A percentile compares a stretch with the other conserved stretches of the same genome.
Evolutionary conservation across 2,888 invertebrate species (phyloP).

Genomic region (Zygaena filipendulae): DNA sequence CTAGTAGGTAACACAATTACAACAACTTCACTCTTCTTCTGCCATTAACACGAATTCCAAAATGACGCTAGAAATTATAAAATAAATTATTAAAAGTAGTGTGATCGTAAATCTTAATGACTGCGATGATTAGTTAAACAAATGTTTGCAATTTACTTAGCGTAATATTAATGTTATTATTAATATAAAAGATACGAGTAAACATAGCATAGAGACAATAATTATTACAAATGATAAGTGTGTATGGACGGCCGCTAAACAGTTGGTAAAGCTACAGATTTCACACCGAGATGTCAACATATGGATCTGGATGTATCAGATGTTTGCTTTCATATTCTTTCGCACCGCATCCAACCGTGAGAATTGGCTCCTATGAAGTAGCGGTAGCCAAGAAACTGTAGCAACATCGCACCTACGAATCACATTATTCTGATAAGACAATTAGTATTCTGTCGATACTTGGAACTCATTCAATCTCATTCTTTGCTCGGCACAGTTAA

Average conservation of each 20-base stretch:
- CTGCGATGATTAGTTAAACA: too few species aligned
- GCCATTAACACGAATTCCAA: too few species aligned
- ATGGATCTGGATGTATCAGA: conserved; percentile 66
- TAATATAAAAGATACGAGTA: conserved; percentile 47
- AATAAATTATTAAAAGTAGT: too few species aligned
- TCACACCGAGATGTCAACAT: conserved; percentile 66
- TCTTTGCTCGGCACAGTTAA: conserved; percentile 36
- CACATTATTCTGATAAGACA: conserved; percentile 38
- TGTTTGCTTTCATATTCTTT: conserved; percentile 64
- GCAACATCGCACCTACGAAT: conserved; percentile 43
- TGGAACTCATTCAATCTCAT: too few species aligned
- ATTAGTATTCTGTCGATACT: conserved; percentile 46
- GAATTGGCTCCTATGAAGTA: conserved; percentile 49
- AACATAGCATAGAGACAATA: conserved; percentile 65
- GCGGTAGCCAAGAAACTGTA: conserved; percentile 54
- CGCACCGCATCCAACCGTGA: conserved; percentile 60
- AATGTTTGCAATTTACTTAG: too few species aligned
- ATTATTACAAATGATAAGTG: conserved; percentile 68
- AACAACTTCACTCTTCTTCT: too few species aligned
- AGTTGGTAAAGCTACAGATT: conserved; percentile 67
- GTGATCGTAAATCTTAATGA: too few species aligned
- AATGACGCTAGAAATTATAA: too few species aligned
- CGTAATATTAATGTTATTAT: too few species aligned
- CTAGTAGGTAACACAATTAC: too few species aligned
- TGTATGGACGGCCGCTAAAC: conserved; percentile 59